Base-by-base conservation (phyloP, 2,113 vertebrate genomes). In the Gallinago undulata region DNA sequence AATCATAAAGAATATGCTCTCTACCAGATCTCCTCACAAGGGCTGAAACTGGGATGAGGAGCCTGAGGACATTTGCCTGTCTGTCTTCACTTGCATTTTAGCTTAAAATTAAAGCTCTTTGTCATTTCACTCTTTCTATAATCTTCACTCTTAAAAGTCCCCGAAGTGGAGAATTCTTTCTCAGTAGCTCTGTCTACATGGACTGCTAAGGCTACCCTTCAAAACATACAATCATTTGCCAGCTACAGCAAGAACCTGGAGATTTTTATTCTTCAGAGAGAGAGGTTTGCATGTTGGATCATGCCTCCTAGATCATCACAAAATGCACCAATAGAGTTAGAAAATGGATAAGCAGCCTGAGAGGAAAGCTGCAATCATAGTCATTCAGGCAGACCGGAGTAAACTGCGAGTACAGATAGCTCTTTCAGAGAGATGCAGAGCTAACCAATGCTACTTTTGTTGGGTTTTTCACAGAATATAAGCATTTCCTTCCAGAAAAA, bases 41-140 rank as follows among this genome's bases (percentile, higher is more conserved):
- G 68, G 23, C 78, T 68, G 74, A 89, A 95, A 94, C 43, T 87
- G 89, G 77, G 73, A 92, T 78, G 76, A 53, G 83, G 82, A 93
- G 90, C 73, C 73, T 1, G 47, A 77, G 88, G 79, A 95, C 93
- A 96, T 96, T 90, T 96, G 60, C 76, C 80, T 96, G 91, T 92
- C 90, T 96, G 76, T 92, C 94, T 91, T 91, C 68, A 59, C 83
- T 84, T 97, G 15, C 66, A 80, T 82, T 96, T 93, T 84, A 94
- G 90, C 57, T 97, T 73, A 91, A 94, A 92, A 97, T 97, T 93
- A 96, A 96, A 95, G 25, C 63, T 93, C 64, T 77, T 94, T 96
- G 76, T 96, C 85, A 93, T 94, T 96, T 93, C 60, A 35, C 13
- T 89, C 45, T 74, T 77, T 43, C 88, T 80, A 25, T 77, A 90